These are phyloP conservation scores for Rhinolophus sinicus DNA, from an alignment of 2,113 vertebrate species.

Conservation along the genomic window DNA sequence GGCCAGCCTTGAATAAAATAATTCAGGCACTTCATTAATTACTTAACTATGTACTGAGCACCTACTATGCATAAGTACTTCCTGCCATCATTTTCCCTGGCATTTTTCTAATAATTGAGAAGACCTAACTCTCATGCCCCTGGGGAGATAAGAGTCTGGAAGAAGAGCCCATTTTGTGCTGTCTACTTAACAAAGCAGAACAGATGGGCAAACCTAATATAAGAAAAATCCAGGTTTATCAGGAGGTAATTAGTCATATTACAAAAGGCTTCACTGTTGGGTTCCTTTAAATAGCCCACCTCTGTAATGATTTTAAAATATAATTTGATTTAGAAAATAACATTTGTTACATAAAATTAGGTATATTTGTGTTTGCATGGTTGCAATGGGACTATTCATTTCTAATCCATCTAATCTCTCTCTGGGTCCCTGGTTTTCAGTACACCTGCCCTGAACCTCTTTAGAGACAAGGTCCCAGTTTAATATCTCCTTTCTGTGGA, in stretches of 20 bases:
- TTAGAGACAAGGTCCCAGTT: background rate
- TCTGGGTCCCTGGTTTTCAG: background rate
- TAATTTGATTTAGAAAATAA: slow-evolving; percentile 67
- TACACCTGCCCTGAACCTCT: background rate
- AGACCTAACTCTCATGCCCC: background rate
- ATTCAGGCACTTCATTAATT: background rate
- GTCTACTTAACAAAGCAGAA: slow-evolving; percentile 66
- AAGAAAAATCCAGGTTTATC: slow-evolving; percentile 70
- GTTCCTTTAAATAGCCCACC: slow-evolving; percentile 61
- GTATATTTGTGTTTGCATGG: slow-evolving; percentile 52
- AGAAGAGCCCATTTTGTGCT: background rate
- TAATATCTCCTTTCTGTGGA: slow-evolving; percentile 39
- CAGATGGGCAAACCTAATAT: slow-evolving; percentile 64
- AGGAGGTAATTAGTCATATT: slow-evolving; percentile 70
- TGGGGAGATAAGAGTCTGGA: background rate
- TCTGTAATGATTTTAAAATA: slow-evolving; percentile 63
- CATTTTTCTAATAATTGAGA: slow-evolving; percentile 14
- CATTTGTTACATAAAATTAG: slow-evolving; percentile 62
- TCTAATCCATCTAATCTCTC: slow-evolving; percentile 31
- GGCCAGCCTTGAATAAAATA: slow-evolving; percentile 82
- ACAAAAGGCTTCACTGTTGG: slow-evolving; percentile 54
- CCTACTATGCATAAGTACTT: background rate
- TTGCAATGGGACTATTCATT: slow-evolving; percentile 47
- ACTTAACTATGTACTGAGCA: background rate
- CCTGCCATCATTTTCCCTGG: background rate